Base-by-base conservation (phyloP, 2,888 invertebrate species). In the Furcula furcula region DNA sequence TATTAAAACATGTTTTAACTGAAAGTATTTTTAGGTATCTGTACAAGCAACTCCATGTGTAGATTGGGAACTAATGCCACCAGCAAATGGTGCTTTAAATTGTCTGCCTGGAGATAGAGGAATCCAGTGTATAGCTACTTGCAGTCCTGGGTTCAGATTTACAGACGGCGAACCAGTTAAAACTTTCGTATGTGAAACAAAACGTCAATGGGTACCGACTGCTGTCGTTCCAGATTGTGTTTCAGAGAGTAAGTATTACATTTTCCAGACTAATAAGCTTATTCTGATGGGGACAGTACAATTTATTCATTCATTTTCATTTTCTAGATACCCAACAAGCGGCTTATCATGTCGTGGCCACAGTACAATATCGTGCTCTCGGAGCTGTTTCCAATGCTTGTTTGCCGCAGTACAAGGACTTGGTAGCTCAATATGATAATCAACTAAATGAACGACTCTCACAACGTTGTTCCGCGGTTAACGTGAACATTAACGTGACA, bases 161-260 rank as follows among this genome's bases (percentile, higher is more conserved):
- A 97, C 97, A 0, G 97, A 97, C 68, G 97, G 97, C 18, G 95
- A 96, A 66, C 93, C 94, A 1, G 92, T 94, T 0, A 97, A 97
- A 76, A 94, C 95, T 0, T 98, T 96, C 74, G 91, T 93, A 1
- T 98, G 97, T 66, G 94, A 95, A 71, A 91, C 92, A 0, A 94
- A 94, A 55, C 92, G 93, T 29, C 91, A 93, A 39, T 98, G 98
- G 98, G 90, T 92, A 6, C 98, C 98, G 1, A 92, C 94, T 1
- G 94, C 95, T 5, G 95, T 97, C 28, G 97, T 98, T 12, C 98
- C 98, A 0, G 97, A 98, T 65, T 98, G 98, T 77, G 97, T 98
- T 12, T 97, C 97, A 2, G 97, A 97, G 91, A 95, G 94, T 94
- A 76, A 75, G 87, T 76, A 37, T 25, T 3, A n/a, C n/a, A n/a